These are phyloP conservation scores for Liasis olivaceus DNA, from an alignment of 2,797 vertebrate genomes.

Conservation along the genomic window DNA sequence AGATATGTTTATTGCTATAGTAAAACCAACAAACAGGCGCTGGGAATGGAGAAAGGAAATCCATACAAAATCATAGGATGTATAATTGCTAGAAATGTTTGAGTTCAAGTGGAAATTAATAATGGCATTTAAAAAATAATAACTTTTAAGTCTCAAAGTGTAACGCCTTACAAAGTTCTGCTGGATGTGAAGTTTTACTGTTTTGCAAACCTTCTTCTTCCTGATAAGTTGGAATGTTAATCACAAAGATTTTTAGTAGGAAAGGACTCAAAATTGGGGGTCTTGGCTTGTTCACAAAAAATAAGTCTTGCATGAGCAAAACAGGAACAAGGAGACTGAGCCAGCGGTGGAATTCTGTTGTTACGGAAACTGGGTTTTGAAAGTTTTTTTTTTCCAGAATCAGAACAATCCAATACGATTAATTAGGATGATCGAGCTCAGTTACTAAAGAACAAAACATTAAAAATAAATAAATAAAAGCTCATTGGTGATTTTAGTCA, in stretches of 20 bases:
- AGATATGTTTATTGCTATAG: slow-evolving; percentile 39
- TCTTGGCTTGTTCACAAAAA: slow-evolving; percentile 39
- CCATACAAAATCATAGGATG: slow-evolving; percentile 41
- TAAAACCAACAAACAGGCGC: slow-evolving; percentile 54
- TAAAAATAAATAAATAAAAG: background rate
- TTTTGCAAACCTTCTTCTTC: slow-evolving; percentile 51
- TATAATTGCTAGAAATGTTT: slow-evolving; percentile 64
- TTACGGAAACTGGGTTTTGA: slow-evolving; percentile 68
- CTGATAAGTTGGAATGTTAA: slow-evolving; percentile 49
- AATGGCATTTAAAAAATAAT: slow-evolving; percentile 40
- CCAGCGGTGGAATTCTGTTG: slow-evolving; percentile 62
- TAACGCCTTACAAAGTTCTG: slow-evolving; percentile 23
- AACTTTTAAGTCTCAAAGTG: background rate
- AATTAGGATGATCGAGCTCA: slow-evolving; percentile 63
- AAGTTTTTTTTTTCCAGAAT: slow-evolving; percentile 1
- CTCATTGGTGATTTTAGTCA: background rate
- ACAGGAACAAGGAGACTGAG: slow-evolving; percentile 60
- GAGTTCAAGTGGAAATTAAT: slow-evolving; percentile 63
- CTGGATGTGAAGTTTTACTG: slow-evolving; percentile 58
- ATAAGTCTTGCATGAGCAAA: slow-evolving; percentile 49
- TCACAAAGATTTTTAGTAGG: slow-evolving; percentile 32
- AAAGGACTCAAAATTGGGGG: slow-evolving; percentile 41
- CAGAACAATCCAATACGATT: slow-evolving; percentile 63
- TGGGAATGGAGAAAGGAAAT: slow-evolving; percentile 54
- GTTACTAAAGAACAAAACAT: slow-evolving; percentile 57